Evolutionary conservation across 2,113 vertebrate species (phyloP), one percentile per base, ranked within the genome.

Genomic region (Amphiprion percula): DNA sequence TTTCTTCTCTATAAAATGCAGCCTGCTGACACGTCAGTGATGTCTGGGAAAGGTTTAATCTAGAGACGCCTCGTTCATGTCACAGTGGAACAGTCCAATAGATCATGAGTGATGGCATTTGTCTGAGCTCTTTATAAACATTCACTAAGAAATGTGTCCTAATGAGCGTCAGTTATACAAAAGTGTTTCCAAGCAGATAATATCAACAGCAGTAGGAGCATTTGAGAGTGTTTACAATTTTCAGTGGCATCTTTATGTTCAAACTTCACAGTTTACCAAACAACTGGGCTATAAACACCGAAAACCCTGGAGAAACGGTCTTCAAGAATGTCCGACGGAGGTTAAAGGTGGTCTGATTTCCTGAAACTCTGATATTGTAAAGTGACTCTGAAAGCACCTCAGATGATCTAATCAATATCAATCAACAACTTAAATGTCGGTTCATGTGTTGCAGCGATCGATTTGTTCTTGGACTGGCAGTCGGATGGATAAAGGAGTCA

Each of bases 1-100:
- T 89, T 83, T 46, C 83, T 79, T 67, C 7, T 78, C 63, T 66
- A 69, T 80, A 83, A 88, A 88, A 73, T 52, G 4, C 61, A 75
- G 72, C 68, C 62, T 73, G 56, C 11, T 76, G 81, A 82, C 84
- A 69, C 39, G 65, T 81, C 41, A 68, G 10, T 46, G 77, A 72
- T 44, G 84, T 80, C 50, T 85, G 71, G 71, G 72, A 79, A 44
- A 80, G 49, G 19, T 65, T 58, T 77, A 28, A 77, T 83, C 65
- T 61, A 62, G 63, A 80, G 47, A 80, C 1, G 50, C n/a, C 17
- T 58, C 14, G 23, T 44, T 39, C 52, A 26, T 26, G 30, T 46
- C 9, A 68, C 5, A 49, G n/a, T 56, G 19, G 49, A 21, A 41
- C 60, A 58, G 56, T 67, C n/a, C 59, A 68, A 24, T 37, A 61